A percentile compares a stretch with the other conserved stretches of the same genome.
Conservation (phyloP, 2,113 vertebrate species). For the Aix galericulata region DNA sequence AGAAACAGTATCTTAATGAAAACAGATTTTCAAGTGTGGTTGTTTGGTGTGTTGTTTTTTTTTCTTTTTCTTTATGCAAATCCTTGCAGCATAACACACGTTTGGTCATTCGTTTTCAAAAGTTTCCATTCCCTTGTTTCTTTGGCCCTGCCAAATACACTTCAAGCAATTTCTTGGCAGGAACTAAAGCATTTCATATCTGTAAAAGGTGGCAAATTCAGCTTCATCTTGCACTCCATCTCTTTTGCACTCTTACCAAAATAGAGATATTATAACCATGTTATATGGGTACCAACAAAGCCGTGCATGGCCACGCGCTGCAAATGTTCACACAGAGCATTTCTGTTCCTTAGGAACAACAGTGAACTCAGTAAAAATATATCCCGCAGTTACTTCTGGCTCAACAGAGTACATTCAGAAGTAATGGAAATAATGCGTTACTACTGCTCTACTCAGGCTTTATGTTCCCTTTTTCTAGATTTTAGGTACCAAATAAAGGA, state of each 20-base stretch:
- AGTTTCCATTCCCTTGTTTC: not conserved
- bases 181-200: slow-evolving; percentile 17
- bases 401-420: not conserved
- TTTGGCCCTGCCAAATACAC: slow-evolving; percentile 1
- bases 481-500: not conserved
- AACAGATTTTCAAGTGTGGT: slow-evolving; percentile 22
- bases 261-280: not conserved
- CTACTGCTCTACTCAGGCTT: not conserved
- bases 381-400: not conserved
- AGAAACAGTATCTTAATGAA: slow-evolving; percentile 22
- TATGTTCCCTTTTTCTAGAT: not conserved
- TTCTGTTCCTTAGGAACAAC: not conserved
- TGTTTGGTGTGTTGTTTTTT: not conserved
- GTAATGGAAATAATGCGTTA: not conserved
- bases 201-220: slow-evolving; percentile 2
- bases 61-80: not conserved
- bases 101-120: not conserved
- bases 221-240: not conserved
- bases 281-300: not conserved
- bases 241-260: not conserved
- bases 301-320: not conserved
- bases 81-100: not conserved
- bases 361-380: not conserved
- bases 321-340: not conserved
- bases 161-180: slow-evolving; percentile 22